Evolutionary conservation across 1,140 invertebrate genomes (phyloP), one percentile per base, ranked within the genome.

Genomic region (Ceratina calcarata): DNA sequence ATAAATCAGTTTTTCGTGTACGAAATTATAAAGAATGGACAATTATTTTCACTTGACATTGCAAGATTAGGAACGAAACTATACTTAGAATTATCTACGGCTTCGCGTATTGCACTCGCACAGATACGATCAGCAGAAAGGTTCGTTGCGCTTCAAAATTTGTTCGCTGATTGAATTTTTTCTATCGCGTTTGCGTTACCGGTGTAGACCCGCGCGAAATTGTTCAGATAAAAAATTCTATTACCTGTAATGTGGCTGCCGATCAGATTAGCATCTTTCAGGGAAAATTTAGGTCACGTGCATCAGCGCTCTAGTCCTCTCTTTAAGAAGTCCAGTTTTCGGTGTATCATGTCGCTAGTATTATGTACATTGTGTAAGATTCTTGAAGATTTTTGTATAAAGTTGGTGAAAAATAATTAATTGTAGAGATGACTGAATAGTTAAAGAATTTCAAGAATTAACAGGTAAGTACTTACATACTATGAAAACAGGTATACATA

Each of bases 211-310:
- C 22, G 13, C 65, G 74, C 22, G 22, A 84, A 81, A 82, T 82
- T 84, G 24, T 68, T 16, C n/a, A 45, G 55, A 82, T 84, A 82
- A 74, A 79, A 61, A 82, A 69, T 74, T 82, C 55, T 74, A 75
- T 82, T 68, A 78, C 37, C 76, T 64, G 55, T 72, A 78, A 78
- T 72, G 32, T 49, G 67, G 57, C 49, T 49, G 7, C 58, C 49
- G 20, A 16, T 22, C 7, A 55, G 68, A 77, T 62, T 72, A 32
- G 67, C 76, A 72, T 72, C 76, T 72, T 72, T 64, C 15, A 51
- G 45, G n/a, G 45, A 24, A 78, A 72, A 78, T 78, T 78, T 72
- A 55, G 76, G 76, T 78, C 76, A 55, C 45, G 45, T n/a, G 6
- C n/a, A 24, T 18, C 27, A 24, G 57, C n/a, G 27, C 27, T 62